Evolutionary conservation across 1,140 invertebrate species (phyloP), one percentile per base, ranked within the genome.

Genomic region (Glomeris maerens): DNA sequence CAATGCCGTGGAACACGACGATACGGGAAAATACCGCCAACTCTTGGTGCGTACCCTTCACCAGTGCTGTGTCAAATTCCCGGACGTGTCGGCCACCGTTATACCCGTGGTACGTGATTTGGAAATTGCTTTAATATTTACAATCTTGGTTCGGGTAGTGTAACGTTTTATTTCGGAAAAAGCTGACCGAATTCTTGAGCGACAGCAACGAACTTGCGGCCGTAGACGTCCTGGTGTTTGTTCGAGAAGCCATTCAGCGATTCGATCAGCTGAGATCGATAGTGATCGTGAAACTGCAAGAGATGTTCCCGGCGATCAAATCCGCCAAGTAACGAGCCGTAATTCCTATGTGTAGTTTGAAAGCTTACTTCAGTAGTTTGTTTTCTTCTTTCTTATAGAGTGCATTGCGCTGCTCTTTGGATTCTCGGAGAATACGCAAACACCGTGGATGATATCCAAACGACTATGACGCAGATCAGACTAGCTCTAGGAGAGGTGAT

Each of bases 341-440:
- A 25, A 27, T 51, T 52, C 31, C 17, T 21, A 47, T 48, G n/a
- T 22, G 10, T 54, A n/a, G n/a, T 22, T 49, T n/a, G 17, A 27
- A 1, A 21, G 17, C 17, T 45, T 27, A 48, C 10, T 46, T 20
- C 17, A 39, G 21, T 50, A 49, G n/a, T 41, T 59, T 41, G 39
- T 42, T 51, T 41, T 14, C 26, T 50, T 51, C 27, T 42, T 27
- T 50, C 27, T 14, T 42, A 20, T 26, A 52, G 81, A 67, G 83
- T 96, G n/a, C 84, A 93, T 59, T 78, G 93, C 53, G 84, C 88
- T 3, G 87, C 93, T 2, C 70, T 98, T n/a, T 98, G 95, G 94
- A 92, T 99, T 60, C 72, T 98, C 28, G 93, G 93, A 27, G 94
- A 98, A 70, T 98, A 96, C 66, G 86, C 88, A 0, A 80, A 80